Base-by-base conservation (phyloP, 1,140 invertebrate genomes). In the Zaprionus ghesquierei region DNA sequence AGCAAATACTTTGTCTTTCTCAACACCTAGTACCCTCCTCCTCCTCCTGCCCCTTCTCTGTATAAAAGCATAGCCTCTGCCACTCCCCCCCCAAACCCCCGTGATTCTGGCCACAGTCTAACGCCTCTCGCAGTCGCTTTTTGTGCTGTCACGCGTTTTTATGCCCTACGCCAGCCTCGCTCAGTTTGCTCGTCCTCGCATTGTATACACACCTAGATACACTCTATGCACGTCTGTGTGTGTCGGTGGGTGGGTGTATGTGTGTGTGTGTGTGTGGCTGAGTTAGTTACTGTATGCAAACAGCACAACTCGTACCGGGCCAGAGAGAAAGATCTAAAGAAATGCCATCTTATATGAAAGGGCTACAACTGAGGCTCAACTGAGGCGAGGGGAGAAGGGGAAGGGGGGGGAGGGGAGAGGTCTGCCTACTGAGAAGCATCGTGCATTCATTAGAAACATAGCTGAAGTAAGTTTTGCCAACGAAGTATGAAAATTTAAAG, bases 141-240 rank as follows among this genome's bases (percentile, higher is more conserved):
- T 82, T 72, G 80, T 68, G 62, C 61, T 79, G 80, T 76, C 80
- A 84, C 80, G 81, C 76, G 78, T 72, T 79, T 82, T 72, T 62
- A 72, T 72, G 76, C 55, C 72, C 60, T 69, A 63, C 38, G 66
- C 72, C 60, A 44, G 46, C 66, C 46, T 60, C 66, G 49, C 12
- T 60, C 46, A 51, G 44, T 8, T 29, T n/a, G 23, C 38, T 60
- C 53, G 62, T 71, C 33, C 54, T 72, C 55, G 44, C 55, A 53
- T 53, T 71, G 23, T 59, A 35, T 12, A 60, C 9, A 46, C n/a
- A 60, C 41, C 22, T 46, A 59, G 23, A 18, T 22, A 53, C 15
- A 63, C 6, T 27, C 60, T 49, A 55, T 41, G 5, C 18, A 46
- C 10, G 20, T 6, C 13, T n/a, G 31, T 41, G 18, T 44, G 18